Conservation (phyloP, 2,888 invertebrate genomes). For the Agriopis aurantiaria region DNA sequence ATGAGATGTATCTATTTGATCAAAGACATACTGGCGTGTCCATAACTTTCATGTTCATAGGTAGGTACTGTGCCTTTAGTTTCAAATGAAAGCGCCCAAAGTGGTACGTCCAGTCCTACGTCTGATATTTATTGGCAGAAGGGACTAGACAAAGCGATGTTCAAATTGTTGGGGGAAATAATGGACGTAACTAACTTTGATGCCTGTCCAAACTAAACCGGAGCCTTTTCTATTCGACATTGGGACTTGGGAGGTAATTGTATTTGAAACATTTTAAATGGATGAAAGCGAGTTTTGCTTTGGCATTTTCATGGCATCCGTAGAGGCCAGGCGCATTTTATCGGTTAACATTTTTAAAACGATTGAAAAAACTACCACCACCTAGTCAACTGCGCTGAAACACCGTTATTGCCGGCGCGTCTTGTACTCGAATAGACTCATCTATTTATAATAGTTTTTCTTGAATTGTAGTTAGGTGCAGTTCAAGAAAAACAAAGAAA, state of each 20-base stretch:
- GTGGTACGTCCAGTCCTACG: conserved; percentile 5
- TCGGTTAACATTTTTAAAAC: no score
- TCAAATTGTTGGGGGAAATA: conserved; percentile 14
- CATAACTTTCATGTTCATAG: neutral
- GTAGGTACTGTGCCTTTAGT: no score
- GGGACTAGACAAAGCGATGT: conserved; percentile 22
- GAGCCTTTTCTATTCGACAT: neutral
- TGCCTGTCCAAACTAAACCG: neutral
- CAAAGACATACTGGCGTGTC: neutral
- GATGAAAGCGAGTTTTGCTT: neutral
- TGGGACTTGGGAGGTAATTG: conserved; percentile 5
- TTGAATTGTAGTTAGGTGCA: no score
- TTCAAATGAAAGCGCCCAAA: conserved; percentile 16
- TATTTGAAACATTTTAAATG: neutral
- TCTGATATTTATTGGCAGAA: conserved; percentile 30
- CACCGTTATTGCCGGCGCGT: no score
- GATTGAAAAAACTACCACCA: no score
- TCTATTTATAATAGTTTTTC: no score
- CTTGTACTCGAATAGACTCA: no score
- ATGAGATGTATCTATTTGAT: neutral
- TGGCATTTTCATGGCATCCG: neutral
- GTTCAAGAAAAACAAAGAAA: no score
- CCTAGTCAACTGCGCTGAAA: no score
- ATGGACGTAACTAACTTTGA: conserved; percentile 13
- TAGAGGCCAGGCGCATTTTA: neutral